Base-by-base conservation (phyloP, 1,140 invertebrate species). In the Psix sp. region DNA sequence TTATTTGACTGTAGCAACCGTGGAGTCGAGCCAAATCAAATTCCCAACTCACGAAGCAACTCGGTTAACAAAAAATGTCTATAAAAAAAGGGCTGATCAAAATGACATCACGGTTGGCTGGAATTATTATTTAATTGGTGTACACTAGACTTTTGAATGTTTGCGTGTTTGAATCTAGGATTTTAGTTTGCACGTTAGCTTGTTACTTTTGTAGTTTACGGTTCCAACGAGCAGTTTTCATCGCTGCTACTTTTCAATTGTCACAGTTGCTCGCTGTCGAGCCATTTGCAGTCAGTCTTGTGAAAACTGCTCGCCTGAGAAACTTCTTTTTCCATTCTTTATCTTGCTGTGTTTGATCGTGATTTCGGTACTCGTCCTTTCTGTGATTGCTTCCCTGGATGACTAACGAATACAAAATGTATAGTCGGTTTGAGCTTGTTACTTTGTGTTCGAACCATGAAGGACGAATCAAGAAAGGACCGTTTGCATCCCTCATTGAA, bases 141-240 rank as follows among this genome's bases (percentile, higher is more conserved):
- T 75, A 66, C 52, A 65, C 42, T 70, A 75, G 65, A 48, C 13
- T 75, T 70, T 75, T 54, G 49, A 68, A 54, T 70, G 63, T 70
- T 66, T 66, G 62, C 43, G 56, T 75, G 59, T 75, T 68, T 54
- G n/a, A n/a, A 56, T 46, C 9, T 60, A 75, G 59, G 43, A 56
- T 66, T 75, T 75, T 70, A 75, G 73, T 75, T 75, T 75, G 73
- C 73, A 75, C 20, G 73, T 16, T 66, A 26, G 48, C 54, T 66
- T 71, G 56, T 75, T 70, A 43, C 7, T 52, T 48, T 59, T 10
- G 29, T 59, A 54, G 17, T 18, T 5, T 54, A 33, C 11, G 7
- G 59, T 21, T 20, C 24, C 13, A 11, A 17, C 43, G 45, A 52
- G 63, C 51, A 59, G 52, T 62, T 59, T 46, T 45, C n/a, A 49